Base-by-base conservation (phyloP, 2,888 invertebrate species). In the Allophyes oxyacanthae region DNA sequence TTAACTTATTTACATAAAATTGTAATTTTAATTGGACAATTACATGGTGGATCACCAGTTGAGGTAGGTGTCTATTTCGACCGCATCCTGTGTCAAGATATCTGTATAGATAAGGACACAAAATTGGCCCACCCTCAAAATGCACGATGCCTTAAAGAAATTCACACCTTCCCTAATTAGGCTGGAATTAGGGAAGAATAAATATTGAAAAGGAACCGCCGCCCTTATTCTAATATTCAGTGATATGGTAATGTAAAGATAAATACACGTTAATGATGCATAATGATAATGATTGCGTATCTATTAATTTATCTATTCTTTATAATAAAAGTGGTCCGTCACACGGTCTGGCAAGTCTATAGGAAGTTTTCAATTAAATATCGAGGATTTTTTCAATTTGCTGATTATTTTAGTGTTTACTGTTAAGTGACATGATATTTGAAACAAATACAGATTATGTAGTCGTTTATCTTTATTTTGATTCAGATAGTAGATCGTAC, bases 101-200 rank as follows among this genome's bases (percentile, higher is more conserved):
- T 86, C 75, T 70, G 64, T 79, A 69, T 54, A 79, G 91, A 92
- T 91, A 90, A 88, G 69, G 61, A 54, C 48, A 55, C 80, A 63
- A 79, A 84, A 82, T 83, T 83, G 85, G 90, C 85, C 90, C 90
- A 90, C 91, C 90, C 91, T 88, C 82, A 74, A 85, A 85, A 86
- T 72, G 82, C 82, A 85, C 84, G 83, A 86, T 86, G 77, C 82
- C 84, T 81, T 85, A 79, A 87, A 85, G 85, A 91, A 89, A 92
- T 92, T 93, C 92, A 93, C 92, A 93, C 93, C 92, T 92, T 88
- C 82, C 84, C 85, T 91, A 92, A 92, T 92, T 91, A 90, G 89
- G 84, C 82, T 83, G 73, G 83, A 86, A 91, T 91, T 90, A 90
- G 86, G 66, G 82, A 84, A 86, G 86, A 86, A 90, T 91, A 88